Evolutionary conservation across 2,113 vertebrate species (phyloP).

Genomic region (Cichladusa arquata): DNA sequence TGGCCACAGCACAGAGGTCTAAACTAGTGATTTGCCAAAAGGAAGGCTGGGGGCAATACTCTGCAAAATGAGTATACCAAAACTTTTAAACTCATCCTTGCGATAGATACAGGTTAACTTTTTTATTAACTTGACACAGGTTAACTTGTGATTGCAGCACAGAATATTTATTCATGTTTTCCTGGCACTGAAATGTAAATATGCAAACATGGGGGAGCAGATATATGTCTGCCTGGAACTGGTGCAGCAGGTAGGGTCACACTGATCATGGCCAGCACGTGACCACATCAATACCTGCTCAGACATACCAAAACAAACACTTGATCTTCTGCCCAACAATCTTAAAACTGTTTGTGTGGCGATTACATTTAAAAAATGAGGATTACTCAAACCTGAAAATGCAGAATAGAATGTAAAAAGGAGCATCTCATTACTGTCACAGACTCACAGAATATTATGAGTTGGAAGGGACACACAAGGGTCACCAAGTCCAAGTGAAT

Average conservation of each 20-base stretch:
- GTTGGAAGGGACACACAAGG: not conserved
- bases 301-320: not conserved
- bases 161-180: not conserved
- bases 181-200: not conserved
- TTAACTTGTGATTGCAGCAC: not conserved
- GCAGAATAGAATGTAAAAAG: not conserved
- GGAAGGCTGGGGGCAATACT: not conserved
- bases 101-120: not conserved
- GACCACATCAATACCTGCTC: not conserved
- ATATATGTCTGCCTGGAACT: not conserved
- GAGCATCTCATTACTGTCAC: not conserved
- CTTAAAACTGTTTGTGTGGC: not conserved
- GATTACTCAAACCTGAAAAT: not conserved
- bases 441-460: not conserved
- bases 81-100: not conserved
- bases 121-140: not conserved
- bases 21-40: not conserved
- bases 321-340: not conserved
- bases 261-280: accelerated
- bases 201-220: not conserved
- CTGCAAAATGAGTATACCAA: not conserved
- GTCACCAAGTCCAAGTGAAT: not conserved
- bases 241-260: accelerated
- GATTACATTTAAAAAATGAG: not conserved
- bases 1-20: not conserved